A percentile compares a stretch with the other conserved stretches of the same genome.
phyloP scores from a whole-genome alignment of 37 sponge, comb jelly and placozoan genomes.

The Tethya wilhelma region DNA sequence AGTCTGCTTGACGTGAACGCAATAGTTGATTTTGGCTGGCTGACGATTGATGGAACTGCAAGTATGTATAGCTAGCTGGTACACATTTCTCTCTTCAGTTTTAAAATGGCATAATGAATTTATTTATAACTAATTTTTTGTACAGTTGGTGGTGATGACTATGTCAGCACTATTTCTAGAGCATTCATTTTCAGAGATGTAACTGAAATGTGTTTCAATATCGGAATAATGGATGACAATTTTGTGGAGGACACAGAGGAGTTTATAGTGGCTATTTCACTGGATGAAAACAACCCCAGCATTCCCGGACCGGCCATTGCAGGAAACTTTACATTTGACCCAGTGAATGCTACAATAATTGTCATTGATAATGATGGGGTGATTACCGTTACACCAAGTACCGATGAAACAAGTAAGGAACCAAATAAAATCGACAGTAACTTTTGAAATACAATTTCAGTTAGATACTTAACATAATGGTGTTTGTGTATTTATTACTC shows the following conservation, averaged over 20 bases:
- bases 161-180: neutral
- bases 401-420: neutral
- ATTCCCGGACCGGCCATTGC: neutral
- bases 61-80: neutral
- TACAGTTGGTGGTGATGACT: neutral
- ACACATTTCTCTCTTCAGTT: neutral
- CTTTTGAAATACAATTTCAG: no score
- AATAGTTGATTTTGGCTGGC: neutral
- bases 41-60: neutral
- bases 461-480: no score
- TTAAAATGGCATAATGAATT: neutral
- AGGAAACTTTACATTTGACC: constrained; percentile 5
- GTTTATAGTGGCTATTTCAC: neutral
- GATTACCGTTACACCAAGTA: neutral
- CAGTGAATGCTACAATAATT: neutral
- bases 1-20: neutral
- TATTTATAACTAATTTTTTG: neutral
- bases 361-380: constrained; percentile 23
- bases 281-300: no score
- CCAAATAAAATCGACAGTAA: no score
- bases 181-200: neutral
- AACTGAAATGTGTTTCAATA: neutral
- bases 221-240: neutral
- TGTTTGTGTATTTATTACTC: no score
- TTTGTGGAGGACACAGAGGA: neutral